Base-by-base conservation (phyloP, 2,888 invertebrate genomes). In the Aquatica leii region DNA sequence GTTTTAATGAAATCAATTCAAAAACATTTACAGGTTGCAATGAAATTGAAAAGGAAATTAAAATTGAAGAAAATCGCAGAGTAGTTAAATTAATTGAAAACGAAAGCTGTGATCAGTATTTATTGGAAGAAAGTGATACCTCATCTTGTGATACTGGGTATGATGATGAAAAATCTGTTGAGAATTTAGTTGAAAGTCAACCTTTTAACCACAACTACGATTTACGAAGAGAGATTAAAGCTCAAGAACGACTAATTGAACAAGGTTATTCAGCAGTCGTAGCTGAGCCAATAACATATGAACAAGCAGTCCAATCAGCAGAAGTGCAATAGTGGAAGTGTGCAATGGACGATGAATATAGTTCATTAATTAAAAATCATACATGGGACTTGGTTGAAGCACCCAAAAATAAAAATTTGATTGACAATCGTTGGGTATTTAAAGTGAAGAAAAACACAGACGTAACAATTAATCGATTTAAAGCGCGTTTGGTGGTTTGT, bases 381-480 rank as follows among this genome's bases (percentile, higher is more conserved):
- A 24, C 24, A 24, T 24, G 24, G 24, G 24, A 24, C 6, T 24
- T 24, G 24, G 24, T 24, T 24, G 6, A 24, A 24, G 4, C 24
- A 24, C 24, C 24, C 24, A 6, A 24, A 24, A 24, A 24, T 24
- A 24, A 24, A 24, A 24, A 24, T 4, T 4, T 24, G 2, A 24
- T 24, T 24, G 24, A 24, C 6, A 24, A 24, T 24, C 24, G 24
- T 15, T 43, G 15, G 43, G 43, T 43, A 9, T 43, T 43, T 18
- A 43, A 43, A 18, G 43, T 43, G 14, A 43, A 43, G 18, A 5
- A 14, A 43, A 15, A 43, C 14, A 43, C 43, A 43, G 43, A 43
- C 14, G 43, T 2, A 24, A 24, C 24, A 24, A 24, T 24, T 2
- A 24, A 24, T 24, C n/a, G n/a, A n/a, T n/a, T n/a, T n/a, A n/a